These are phyloP conservation scores for Deilephila elpenor DNA, from an alignment of 2,888 invertebrate genomes.

Conservation along the genomic window DNA sequence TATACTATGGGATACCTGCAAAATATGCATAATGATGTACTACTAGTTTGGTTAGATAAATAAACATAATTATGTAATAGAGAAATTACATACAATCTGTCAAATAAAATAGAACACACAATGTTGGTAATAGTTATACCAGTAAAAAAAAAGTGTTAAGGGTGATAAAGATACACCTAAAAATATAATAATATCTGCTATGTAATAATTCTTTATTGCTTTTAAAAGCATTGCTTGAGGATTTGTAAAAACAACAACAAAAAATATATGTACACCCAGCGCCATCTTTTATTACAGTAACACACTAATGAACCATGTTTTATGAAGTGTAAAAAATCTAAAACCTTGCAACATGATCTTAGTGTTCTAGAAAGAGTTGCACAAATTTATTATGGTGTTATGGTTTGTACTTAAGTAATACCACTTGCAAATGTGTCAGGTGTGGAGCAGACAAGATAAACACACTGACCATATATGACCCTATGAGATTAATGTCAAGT, in stretches of 20 bases:
- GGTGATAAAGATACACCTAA: not conserved
- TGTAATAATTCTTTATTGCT: not conserved
- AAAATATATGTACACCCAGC: conserved; percentile 46
- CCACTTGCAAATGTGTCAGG: not conserved
- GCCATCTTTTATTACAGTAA: conserved; percentile 58
- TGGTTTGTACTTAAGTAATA: not conserved
- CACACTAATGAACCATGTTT: conserved; percentile 46
- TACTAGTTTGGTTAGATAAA: not conserved
- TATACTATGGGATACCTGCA: not conserved
- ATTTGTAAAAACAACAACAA: not conserved
- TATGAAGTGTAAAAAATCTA: conserved; percentile 40
- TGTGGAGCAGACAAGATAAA: not conserved
- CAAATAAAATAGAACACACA: not conserved
- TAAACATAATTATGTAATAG: not conserved
- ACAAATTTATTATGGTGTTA: conserved; percentile 12
- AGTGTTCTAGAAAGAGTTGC: conserved; percentile 30
- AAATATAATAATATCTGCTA: not conserved
- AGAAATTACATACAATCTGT: not conserved
- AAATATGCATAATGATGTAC: not conserved
- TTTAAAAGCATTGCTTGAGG: not conserved
- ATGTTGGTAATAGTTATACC: not conserved
- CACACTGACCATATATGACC: not conserved
- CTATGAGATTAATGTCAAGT: not conserved
- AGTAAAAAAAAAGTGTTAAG: not conserved
- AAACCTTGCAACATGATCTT: conserved; percentile 48